These are phyloP conservation scores for Piprites chloris DNA, from an alignment of 2,113 vertebrate genomes.

Conservation along the genomic window DNA sequence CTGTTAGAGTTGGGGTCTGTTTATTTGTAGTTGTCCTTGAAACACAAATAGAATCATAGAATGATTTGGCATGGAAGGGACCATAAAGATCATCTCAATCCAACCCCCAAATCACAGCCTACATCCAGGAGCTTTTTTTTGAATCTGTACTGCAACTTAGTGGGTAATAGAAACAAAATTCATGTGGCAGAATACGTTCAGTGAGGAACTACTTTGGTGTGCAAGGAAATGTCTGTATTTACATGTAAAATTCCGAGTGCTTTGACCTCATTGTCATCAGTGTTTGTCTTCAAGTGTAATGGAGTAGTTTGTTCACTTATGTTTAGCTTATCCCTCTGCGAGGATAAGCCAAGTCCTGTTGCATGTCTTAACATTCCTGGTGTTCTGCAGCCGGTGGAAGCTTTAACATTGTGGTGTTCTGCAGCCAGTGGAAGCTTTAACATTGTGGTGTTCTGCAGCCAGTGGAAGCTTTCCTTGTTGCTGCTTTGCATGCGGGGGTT, in stretches of 20 bases:
- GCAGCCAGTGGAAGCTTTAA: neutral
- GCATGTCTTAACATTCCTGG: slow-evolving; percentile 18
- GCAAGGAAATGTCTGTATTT: neutral
- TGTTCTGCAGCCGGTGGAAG: neutral
- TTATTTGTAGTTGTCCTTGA: neutral
- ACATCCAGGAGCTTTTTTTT: neutral
- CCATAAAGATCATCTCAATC: neutral
- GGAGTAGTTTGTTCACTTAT: neutral
- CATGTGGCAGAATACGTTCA: neutral
- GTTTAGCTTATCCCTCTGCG: neutral
- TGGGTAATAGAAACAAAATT: neutral
- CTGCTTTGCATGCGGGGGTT: slow-evolving; percentile 51
- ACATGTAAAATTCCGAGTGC: neutral
- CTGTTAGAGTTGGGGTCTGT: neutral
- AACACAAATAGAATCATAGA: neutral
- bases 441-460: neutral
- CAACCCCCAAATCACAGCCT: neutral
- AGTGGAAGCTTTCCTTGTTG: neutral
- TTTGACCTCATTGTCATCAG: slow-evolving; percentile 24
- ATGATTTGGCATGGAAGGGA: neutral
- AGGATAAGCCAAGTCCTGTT: neutral
- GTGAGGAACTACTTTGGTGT: neutral
- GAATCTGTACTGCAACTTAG: neutral
- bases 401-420: neutral
- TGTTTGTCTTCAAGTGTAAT: neutral